A percentile compares a stretch with the other conserved stretches of the same genome.
These are phyloP conservation scores for Etia nguti DNA, from an alignment of 2,113 vertebrate genomes.

Conservation along the genomic window DNA sequence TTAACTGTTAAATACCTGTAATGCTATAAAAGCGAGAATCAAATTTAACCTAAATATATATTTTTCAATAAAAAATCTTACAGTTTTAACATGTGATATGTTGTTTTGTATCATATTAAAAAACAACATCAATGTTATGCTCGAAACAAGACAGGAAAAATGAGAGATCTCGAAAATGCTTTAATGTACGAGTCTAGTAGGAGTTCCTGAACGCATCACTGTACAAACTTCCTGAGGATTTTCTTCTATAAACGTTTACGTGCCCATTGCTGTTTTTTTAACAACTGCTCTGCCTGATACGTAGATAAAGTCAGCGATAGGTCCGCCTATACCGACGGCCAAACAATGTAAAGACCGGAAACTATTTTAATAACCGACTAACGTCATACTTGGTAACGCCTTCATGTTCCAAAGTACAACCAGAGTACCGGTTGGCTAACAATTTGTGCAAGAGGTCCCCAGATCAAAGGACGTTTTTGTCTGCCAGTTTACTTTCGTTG, in stretches of 20 bases:
- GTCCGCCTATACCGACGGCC: background rate
- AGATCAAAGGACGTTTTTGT: background rate
- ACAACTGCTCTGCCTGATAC: background rate
- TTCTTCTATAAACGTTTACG: background rate
- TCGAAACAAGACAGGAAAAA: background rate
- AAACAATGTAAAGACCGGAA: background rate
- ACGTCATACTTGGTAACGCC: background rate
- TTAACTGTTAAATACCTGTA: background rate
- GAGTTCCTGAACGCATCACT: slow-evolving; percentile 4
- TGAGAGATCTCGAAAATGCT: background rate
- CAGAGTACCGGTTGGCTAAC: background rate
- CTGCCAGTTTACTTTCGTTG: background rate
- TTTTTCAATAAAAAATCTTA: background rate
- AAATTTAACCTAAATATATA: background rate
- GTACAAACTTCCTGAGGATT: background rate
- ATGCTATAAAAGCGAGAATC: background rate
- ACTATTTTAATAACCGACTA: background rate
- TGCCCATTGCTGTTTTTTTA: background rate
- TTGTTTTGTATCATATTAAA: background rate
- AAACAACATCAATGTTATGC: background rate
- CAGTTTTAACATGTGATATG: background rate
- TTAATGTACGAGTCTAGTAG: background rate
- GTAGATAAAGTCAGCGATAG: background rate
- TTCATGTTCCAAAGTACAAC: slow-evolving; percentile 38
- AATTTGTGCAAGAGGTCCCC: background rate